phyloP scores from a whole-genome alignment of 2,113 vertebrate species.

The Lathamus discolor region DNA sequence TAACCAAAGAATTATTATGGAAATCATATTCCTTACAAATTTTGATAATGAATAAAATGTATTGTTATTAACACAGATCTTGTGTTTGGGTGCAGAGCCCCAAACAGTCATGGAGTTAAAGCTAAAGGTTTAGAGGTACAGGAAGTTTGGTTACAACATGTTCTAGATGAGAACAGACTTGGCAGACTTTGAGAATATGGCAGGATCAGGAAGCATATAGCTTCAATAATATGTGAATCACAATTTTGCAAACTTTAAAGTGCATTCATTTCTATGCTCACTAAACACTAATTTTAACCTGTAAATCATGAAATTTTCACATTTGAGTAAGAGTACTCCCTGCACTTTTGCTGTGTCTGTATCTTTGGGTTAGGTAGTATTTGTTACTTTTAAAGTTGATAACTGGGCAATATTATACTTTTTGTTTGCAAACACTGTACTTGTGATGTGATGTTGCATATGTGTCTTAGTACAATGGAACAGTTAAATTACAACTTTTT shows the following conservation, averaged over 20 bases:
- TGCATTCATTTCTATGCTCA: not conserved
- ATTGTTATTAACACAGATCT: not conserved
- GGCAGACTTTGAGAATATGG: too few species aligned
- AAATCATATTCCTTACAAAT: not conserved
- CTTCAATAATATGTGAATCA: not conserved
- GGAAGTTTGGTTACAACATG: not conserved
- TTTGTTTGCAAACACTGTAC: not conserved
- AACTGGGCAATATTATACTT: not conserved
- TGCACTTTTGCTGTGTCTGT: not conserved
- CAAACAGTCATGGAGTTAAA: not conserved
- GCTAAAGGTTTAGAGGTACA: not conserved
- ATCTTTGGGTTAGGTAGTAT: not conserved
- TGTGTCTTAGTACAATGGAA: not conserved
- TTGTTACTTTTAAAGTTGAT: not conserved
- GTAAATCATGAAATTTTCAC: not conserved
- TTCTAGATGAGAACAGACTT: not conserved
- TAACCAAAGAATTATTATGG: not conserved
- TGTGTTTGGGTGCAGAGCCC: not conserved
- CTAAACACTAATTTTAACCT: not conserved
- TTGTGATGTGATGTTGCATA: not conserved
- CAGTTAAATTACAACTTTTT: slow-evolving; percentile 49
- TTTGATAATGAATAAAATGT: not conserved
- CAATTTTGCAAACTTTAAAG: not conserved
- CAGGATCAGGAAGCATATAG: not conserved
- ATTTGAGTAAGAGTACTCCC: too few species aligned